These are phyloP conservation scores for Strigops habroptila DNA, from an alignment of 2,113 vertebrate species.

Conservation along the genomic window DNA sequence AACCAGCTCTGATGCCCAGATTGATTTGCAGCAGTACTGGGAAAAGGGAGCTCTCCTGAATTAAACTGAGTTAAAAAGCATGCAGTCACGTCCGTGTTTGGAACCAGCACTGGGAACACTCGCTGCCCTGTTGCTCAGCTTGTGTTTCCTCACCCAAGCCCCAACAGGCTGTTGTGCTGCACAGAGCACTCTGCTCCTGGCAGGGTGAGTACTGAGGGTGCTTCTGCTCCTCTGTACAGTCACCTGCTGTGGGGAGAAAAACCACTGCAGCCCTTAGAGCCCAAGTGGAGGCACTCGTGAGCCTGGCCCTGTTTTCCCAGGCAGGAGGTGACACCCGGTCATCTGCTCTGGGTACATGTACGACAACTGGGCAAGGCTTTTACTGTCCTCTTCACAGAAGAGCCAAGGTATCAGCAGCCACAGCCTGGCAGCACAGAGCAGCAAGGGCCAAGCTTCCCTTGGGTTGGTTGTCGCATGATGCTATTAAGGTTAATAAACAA, in stretches of 20 bases:
- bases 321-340: not conserved
- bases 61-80: fast-evolving
- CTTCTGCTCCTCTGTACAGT: not conserved
- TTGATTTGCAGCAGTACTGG: not conserved
- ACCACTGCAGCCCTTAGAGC: not conserved
- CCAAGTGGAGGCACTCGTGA: not conserved
- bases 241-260: not conserved
- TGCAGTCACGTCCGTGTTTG: not conserved
- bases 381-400: not conserved
- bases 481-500: not conserved
- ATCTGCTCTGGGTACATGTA: not conserved
- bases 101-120: not conserved
- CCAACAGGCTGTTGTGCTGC: not conserved
- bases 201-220: not conserved
- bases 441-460: not conserved
- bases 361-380: not conserved
- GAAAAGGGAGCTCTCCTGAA: not conserved
- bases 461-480: not conserved
- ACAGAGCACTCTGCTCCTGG: fast-evolving
- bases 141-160: not conserved
- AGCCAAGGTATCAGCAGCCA: not conserved
- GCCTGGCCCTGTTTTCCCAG: not conserved
- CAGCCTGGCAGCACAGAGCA: not conserved
- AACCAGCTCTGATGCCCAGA: not conserved
- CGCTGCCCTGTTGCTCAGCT: not conserved